A percentile compares a stretch with the other conserved stretches of the same genome.
These are phyloP conservation scores for Patella pellucida DNA, from an alignment of 2,888 invertebrate species.

Conservation along the genomic window DNA sequence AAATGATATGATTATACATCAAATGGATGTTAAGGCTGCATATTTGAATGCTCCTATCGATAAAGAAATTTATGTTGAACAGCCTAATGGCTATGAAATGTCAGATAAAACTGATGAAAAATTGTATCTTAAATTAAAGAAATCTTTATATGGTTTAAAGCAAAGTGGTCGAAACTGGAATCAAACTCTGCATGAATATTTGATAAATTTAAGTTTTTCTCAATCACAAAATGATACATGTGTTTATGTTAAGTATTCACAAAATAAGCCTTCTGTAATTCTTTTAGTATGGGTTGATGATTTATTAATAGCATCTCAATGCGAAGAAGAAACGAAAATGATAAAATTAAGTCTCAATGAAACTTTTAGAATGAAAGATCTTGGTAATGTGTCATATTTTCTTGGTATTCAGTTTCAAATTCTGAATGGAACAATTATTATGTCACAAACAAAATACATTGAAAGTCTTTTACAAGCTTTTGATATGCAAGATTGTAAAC, in stretches of 20 bases:
- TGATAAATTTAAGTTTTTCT: slow-evolving; percentile 12
- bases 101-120: slow-evolving; percentile 14
- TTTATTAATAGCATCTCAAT: slow-evolving; percentile 17
- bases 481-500: slow-evolving; percentile 23
- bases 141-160: slow-evolving; percentile 22
- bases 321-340: not conserved
- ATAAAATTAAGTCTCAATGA: slow-evolving; percentile 10
- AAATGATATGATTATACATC: slow-evolving; percentile 7
- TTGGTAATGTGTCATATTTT: slow-evolving; percentile 21
- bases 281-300: slow-evolving; percentile 29
- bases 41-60: slow-evolving; percentile 24
- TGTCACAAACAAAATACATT: slow-evolving; percentile 18
- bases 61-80: slow-evolving; percentile 22
- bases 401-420: slow-evolving; percentile 20
- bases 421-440: slow-evolving; percentile 2
- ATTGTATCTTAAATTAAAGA: slow-evolving; percentile 16
- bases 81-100: slow-evolving; percentile 21
- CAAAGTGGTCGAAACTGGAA: slow-evolving; percentile 11
- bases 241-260: slow-evolving; percentile 6
- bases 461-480: not conserved
- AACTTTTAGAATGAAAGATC: slow-evolving; percentile 22
- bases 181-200: slow-evolving; percentile 13
- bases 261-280: slow-evolving; percentile 4
- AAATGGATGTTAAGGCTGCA: slow-evolving; percentile 23
- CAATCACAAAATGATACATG: not conserved